Evolutionary conservation across 2,888 invertebrate species (phyloP).

Genomic region (Halictus quadricinctus): DNA sequence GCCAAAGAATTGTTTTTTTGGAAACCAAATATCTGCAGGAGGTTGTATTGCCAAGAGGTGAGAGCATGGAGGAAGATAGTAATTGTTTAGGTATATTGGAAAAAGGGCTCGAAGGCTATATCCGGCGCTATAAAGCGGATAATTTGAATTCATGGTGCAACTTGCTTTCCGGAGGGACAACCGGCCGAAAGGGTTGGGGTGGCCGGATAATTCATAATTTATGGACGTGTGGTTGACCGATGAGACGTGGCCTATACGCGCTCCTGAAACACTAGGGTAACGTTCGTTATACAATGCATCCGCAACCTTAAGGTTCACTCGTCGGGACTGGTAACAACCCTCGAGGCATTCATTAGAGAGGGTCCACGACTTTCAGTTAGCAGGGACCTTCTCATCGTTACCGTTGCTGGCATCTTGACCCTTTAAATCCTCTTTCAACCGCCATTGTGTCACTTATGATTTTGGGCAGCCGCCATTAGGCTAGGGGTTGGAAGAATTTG

Average conservation of each 20-base stretch:
- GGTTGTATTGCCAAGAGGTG: background rate
- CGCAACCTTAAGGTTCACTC: slow-evolving; percentile 64
- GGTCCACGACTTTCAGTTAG: background rate
- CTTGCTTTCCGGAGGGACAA: slow-evolving; percentile 76
- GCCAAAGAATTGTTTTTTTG: too few species aligned
- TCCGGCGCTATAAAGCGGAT: slow-evolving; percentile 64
- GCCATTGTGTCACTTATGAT: background rate
- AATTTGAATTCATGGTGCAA: slow-evolving; percentile 77
- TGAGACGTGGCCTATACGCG: slow-evolving; percentile 55
- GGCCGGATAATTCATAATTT: slow-evolving; percentile 72
- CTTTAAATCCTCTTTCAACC: background rate
- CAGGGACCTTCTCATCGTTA: background rate
- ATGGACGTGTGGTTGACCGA: slow-evolving; percentile 67
- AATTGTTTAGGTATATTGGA: slow-evolving; percentile 14
- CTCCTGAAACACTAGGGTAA: slow-evolving; percentile 51
- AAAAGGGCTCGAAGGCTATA: slow-evolving; percentile 12
- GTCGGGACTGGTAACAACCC: slow-evolving; percentile 55
- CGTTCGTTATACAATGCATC: slow-evolving; percentile 46
- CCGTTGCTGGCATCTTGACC: background rate
- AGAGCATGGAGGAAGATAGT: background rate
- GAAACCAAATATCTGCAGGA: too few species aligned
- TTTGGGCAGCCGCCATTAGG: background rate
- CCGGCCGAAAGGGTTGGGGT: slow-evolving; percentile 64
- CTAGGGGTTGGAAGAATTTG: background rate
- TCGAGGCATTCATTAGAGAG: slow-evolving; percentile 35